Conservation (phyloP, 2,888 invertebrate genomes). For the Automeris io region DNA sequence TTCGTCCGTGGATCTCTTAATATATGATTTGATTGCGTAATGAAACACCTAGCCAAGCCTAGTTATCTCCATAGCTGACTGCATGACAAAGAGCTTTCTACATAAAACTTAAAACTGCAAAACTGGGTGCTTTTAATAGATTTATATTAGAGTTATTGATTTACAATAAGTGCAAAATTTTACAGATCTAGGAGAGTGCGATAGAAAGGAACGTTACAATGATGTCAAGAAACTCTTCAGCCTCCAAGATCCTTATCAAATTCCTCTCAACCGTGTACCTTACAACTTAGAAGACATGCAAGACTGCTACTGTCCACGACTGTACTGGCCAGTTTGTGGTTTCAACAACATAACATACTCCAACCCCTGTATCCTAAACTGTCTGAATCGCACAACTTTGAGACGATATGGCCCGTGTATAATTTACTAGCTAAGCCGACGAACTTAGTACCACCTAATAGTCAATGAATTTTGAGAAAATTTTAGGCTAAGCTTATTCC, state of each 20-base stretch:
- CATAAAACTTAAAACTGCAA: too few relatives aligned
- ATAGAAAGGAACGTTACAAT: not conserved
- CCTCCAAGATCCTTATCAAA: conserved; percentile 5
- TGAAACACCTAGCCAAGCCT: too few relatives aligned
- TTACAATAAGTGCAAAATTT: not conserved
- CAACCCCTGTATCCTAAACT: conserved; percentile 32
- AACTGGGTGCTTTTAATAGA: too few relatives aligned
- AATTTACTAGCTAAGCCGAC: too few relatives aligned
- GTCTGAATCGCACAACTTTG: conserved; percentile 13
- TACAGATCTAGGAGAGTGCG: not conserved
- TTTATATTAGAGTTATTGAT: too few relatives aligned
- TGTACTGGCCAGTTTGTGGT: conserved; percentile 32
- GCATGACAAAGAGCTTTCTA: too few relatives aligned
- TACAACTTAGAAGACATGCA: conserved; percentile 3
- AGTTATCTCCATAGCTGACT: too few relatives aligned
- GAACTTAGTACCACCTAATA: too few relatives aligned
- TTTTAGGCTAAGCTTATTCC: too few relatives aligned
- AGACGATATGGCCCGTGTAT: conserved; percentile 30
- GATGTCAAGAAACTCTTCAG: conserved; percentile 6
- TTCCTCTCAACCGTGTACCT: conserved; percentile 3
- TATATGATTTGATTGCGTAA: too few relatives aligned
- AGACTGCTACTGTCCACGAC: conserved; percentile 26
- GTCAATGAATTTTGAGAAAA: too few relatives aligned
- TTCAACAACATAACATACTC: conserved; percentile 23
- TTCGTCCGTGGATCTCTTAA: too few relatives aligned